Base-by-base conservation (phyloP, 1,140 invertebrate species). In the Aphidius ervi region DNA sequence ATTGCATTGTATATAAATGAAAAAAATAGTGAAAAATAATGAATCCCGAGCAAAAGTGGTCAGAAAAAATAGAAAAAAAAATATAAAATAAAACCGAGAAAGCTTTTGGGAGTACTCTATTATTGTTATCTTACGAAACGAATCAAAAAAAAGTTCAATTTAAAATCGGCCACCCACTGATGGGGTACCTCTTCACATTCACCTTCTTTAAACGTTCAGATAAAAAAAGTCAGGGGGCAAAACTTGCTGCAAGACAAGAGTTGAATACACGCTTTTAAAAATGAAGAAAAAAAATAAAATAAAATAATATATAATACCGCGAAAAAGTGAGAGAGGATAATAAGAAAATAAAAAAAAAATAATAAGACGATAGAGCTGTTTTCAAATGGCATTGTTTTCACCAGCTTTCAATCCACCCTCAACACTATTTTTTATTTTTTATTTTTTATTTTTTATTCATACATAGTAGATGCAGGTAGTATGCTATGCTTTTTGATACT, bases 51-150 rank as follows among this genome's bases (percentile, higher is more conserved):
- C 3, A 37, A 46, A 45, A 42, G 46, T 41, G 47, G 23, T 41
- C 6, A 41, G 42, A n/a, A 41, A 52, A 16, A 16, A 31, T 45
- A 16, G 16, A 16, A 16, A 16, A 16, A 16, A 16, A 16, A 16
- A 16, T 16, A 16, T 0, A 16, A 16, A 16, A 16, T 16, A 47
- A 56, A 43, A 41, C 9, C 8, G 46, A 50, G 45, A 55, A 48
- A 58, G 47, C 46, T 49, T 56, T 45, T 31, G 23, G 54, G 39
- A 60, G 53, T 62, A 43, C 60, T 62, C 57, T 31, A 62, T 59
- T 65, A 60, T 62, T 58, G 60, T 65, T 62, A 65, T 65, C 60
- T 62, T 56, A 46, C 59, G 23, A 4, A 59, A 64, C 50, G 59
- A 64, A 64, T 64, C 63, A 46, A 54, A 52, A 46, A 45, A 47